Evolutionary conservation across 92 coral and sea anemone species (phyloP).

Genomic region (Porites lobata): DNA sequence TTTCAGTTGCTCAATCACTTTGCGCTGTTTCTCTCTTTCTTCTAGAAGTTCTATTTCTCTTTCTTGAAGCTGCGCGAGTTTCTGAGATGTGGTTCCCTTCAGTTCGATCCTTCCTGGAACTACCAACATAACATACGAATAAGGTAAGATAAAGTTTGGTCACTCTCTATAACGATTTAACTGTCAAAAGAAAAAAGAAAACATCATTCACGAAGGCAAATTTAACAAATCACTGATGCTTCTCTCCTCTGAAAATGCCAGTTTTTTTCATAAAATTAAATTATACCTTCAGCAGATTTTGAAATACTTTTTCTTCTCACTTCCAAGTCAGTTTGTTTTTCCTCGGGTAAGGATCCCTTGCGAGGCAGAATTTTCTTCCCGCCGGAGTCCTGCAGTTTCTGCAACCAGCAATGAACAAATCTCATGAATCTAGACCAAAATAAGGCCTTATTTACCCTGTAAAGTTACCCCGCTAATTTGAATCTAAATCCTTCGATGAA

Average conservation of each 20-base stretch:
- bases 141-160: too few relatives aligned
- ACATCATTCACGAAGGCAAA: too few relatives aligned
- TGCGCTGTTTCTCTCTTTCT: constrained; percentile 80
- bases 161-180: too few relatives aligned
- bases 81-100: constrained; percentile 68
- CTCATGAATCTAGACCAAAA: neutral
- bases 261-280: too few relatives aligned
- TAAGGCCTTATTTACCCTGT: neutral
- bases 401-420: neutral
- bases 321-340: constrained; percentile 6
- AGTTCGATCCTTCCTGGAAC: constrained; percentile 52
- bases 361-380: constrained; percentile 2
- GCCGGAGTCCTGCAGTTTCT: constrained; percentile 17
- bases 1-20: constrained; percentile 87
- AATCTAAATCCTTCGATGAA: too few relatives aligned
- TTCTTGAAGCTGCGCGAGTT: constrained; percentile 69
- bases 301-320: constrained; percentile 36
- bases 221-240: neutral
- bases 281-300: constrained; percentile 23
- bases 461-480: neutral
- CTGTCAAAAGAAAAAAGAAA: too few relatives aligned
- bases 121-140: neutral
- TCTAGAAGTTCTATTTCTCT: constrained; percentile 78
- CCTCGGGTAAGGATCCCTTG: constrained; percentile 19
- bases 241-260: neutral